Conservation (phyloP, 2,888 invertebrate genomes). For the Eupsilia transversa region DNA sequence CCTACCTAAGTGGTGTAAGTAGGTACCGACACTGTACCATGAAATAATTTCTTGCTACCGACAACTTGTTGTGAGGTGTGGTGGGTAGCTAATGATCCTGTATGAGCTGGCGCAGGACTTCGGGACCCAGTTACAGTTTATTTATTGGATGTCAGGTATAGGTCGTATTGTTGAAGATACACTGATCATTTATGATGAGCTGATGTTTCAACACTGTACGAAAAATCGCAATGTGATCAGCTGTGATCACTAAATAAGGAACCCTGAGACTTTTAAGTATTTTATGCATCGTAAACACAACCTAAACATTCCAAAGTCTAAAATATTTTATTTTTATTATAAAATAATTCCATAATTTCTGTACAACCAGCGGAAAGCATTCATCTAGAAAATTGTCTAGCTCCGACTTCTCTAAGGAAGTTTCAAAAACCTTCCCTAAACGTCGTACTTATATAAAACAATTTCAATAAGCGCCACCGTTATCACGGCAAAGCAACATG, state of each 20-base stretch:
- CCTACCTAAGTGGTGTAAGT: background rate
- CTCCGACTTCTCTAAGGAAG: constrained; percentile 1
- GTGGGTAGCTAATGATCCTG: constrained; percentile 81
- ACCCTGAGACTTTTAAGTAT: background rate
- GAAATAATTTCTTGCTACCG: constrained; percentile 34
- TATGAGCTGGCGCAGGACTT: constrained; percentile 71
- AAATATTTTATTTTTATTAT: background rate
- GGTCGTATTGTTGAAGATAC: background rate
- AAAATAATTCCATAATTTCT: background rate
- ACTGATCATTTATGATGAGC: background rate
- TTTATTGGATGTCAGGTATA: constrained; percentile 1
- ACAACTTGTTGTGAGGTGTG: constrained; percentile 49
- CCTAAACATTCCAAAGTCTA: background rate
- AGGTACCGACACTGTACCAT: background rate
- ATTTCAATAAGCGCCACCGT: constrained; percentile 55
- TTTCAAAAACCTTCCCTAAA: constrained; percentile 21
- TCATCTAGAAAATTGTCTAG: background rate
- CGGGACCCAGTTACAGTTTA: constrained; percentile 31
- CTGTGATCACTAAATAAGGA: background rate
- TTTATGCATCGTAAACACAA: background rate
- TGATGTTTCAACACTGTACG: background rate
- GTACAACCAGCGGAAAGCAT: background rate
- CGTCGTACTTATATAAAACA: constrained; percentile 48
- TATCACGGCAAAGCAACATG: constrained; percentile 59
- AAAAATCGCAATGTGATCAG: background rate